Base-by-base conservation (phyloP, 1,140 invertebrate species). In the Dendroctonus ponderosae region DNA sequence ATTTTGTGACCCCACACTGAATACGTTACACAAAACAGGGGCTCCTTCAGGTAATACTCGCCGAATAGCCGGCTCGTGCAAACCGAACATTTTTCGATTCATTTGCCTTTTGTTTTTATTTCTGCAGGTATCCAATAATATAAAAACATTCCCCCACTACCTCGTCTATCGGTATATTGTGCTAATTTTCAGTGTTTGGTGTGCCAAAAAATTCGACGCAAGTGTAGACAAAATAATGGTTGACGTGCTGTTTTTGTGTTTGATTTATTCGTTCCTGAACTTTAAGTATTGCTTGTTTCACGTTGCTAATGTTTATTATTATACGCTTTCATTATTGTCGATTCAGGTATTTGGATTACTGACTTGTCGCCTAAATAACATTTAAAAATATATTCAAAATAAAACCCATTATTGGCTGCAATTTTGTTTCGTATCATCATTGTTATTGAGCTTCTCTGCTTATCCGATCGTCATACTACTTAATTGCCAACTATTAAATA, bases 31-130 rank as follows among this genome's bases (percentile, higher is more conserved):
- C 58, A n/a, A 54, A 6, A 37, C 37, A 37, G 48, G 7, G 38
- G 49, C 50, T 14, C 50, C 50, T 43, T 42, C 50, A 62, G 60
- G 60, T 62, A 62, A 62, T 8, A 11, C 57, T 46, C 53, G 53
- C 53, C 41, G 42, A 44, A n/a, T 26, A 43, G 44, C 50, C 59
- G 46, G 42, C 50, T 26, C 7, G 38, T 9, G 12, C 8, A 54
- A 12, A 37, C 26, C 6, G 52, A 54, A 26, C 38, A 54, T 37
- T 54, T 54, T 14, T 46, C n/a, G 14, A 11, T 15, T 46, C 7
- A 39, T 46, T 50, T 51, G 46, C 44, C 59, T 61, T 61, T 61
- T 61, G 59, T 61, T 61, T 61, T 7, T 42, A 26, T n/a, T 38
- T 40, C 52, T 56, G 53, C 38, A 56, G 53, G 53, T 56, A 46